Conservation (phyloP, 2,888 invertebrate species). For the Sphaeridia pumilis region DNA sequence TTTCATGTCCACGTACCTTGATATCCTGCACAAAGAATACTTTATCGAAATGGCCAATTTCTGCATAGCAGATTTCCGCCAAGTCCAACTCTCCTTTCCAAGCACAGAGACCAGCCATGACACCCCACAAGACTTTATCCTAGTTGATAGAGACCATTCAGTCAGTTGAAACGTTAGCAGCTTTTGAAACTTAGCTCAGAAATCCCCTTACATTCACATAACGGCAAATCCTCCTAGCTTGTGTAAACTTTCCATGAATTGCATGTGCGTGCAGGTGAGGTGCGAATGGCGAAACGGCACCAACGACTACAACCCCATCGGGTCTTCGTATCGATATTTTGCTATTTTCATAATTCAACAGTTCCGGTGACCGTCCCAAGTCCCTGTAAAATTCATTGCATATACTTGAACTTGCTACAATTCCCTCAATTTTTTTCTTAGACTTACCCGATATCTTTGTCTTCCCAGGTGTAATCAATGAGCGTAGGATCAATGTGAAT, state of each 20-base stretch:
- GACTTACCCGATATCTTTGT: slow-evolving; percentile 41
- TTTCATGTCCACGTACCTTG: slow-evolving; percentile 47
- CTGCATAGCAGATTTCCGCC: slow-evolving; percentile 90
- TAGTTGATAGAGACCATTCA: slow-evolving; percentile 9
- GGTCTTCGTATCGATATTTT: slow-evolving; percentile 71
- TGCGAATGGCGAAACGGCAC: slow-evolving; percentile 58
- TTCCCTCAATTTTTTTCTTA: not conserved
- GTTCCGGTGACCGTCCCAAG: slow-evolving; percentile 71
- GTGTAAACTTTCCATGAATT: slow-evolving; percentile 66
- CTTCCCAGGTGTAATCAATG: slow-evolving; percentile 48
- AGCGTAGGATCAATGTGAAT: slow-evolving; percentile 60
- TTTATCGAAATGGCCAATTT: slow-evolving; percentile 74
- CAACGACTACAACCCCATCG: slow-evolving; percentile 73
- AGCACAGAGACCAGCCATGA: slow-evolving; percentile 81
- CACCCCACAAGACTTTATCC: slow-evolving; percentile 65
- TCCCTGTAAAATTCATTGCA: slow-evolving; percentile 49
- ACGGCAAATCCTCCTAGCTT: slow-evolving; percentile 67
- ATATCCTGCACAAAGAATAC: slow-evolving; percentile 72
- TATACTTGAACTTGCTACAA: not conserved
- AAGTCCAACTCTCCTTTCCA: slow-evolving; percentile 72
- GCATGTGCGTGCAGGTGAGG: slow-evolving; percentile 54
- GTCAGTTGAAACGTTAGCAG: not conserved
- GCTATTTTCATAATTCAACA: slow-evolving; percentile 71
- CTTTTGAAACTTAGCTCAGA: not conserved
- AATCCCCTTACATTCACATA: slow-evolving; percentile 48